A percentile compares a stretch with the other conserved stretches of the same genome.
phyloP scores from a whole-genome alignment of 2,797 vertebrate genomes.

The Tokudaia tokunoshimensis region DNA sequence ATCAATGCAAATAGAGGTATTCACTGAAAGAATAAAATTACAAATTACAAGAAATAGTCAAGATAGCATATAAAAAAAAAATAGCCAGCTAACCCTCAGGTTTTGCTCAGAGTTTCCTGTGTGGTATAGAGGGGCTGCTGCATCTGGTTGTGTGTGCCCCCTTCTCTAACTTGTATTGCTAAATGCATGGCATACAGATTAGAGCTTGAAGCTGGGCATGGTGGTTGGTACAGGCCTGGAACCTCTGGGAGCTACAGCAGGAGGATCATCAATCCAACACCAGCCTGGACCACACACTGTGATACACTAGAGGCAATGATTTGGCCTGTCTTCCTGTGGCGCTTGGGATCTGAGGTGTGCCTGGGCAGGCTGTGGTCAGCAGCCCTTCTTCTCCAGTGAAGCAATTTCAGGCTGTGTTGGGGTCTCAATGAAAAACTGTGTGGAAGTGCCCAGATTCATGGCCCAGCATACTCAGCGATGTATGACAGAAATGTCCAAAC shows the following conservation, averaged over 20 bases:
- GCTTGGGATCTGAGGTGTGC: neutral
- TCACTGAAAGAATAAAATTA: slow-evolving; percentile 38
- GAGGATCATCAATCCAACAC: neutral
- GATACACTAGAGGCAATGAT: neutral
- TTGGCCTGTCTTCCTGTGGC: neutral
- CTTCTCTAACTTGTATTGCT: slow-evolving; percentile 1
- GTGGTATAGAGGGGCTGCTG: neutral
- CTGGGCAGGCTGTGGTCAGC: neutral
- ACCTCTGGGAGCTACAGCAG: neutral
- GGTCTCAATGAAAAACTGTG: slow-evolving; percentile 21
- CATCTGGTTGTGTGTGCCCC: neutral
- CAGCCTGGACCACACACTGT: neutral
- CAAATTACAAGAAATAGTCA: slow-evolving; percentile 50
- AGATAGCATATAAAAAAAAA: slow-evolving; percentile 39
- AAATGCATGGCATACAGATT: slow-evolving; percentile 24
- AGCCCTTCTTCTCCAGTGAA: neutral
- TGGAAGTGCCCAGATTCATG: neutral
- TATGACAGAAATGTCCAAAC: neutral
- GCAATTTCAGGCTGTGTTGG: neutral
- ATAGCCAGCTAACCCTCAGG: neutral
- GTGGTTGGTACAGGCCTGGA: neutral
- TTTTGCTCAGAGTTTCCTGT: slow-evolving; percentile 51
- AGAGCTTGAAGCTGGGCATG: neutral
- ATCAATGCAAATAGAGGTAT: slow-evolving; percentile 55
- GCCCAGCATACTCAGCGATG: neutral